Evolutionary conservation across 2,888 invertebrate genomes (phyloP).

Genomic region (Phorcus lineatus): DNA sequence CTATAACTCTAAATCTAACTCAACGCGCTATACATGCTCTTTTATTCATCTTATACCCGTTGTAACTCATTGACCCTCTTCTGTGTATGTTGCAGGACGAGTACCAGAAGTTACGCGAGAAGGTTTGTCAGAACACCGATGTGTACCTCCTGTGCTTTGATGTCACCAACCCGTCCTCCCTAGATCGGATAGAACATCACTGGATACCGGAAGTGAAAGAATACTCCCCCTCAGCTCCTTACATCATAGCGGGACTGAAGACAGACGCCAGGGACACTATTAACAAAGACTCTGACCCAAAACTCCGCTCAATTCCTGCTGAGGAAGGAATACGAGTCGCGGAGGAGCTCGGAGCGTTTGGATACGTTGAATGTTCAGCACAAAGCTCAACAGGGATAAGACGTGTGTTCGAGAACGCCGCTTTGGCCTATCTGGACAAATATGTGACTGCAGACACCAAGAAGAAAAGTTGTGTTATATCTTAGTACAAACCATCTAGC

Average conservation of each 20-base stretch:
- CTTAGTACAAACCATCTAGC: not conserved
- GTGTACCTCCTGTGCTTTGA: conserved; percentile 63
- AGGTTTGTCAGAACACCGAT: conserved; percentile 56
- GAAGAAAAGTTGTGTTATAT: conserved; percentile 38
- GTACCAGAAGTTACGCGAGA: conserved; percentile 60
- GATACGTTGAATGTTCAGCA: conserved; percentile 63
- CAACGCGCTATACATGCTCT: too few species aligned
- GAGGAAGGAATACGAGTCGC: conserved; percentile 54
- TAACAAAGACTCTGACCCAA: conserved; percentile 23
- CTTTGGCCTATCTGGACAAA: conserved; percentile 34
- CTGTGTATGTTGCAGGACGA: conserved; percentile 56
- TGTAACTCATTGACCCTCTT: not conserved
- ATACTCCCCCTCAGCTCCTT: conserved; percentile 49
- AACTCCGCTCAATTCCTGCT: not conserved
- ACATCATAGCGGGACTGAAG: conserved; percentile 58
- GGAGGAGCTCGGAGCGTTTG: conserved; percentile 53
- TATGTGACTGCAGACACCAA: conserved; percentile 29
- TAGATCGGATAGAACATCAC: conserved; percentile 56
- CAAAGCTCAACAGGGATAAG: conserved; percentile 54
- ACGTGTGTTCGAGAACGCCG: conserved; percentile 56
- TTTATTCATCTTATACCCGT: not conserved
- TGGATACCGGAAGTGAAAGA: conserved; percentile 59
- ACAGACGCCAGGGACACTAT: conserved; percentile 50
- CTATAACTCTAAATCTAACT: too few species aligned
- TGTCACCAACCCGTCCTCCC: conserved; percentile 55